Evolutionary conservation across 2,888 invertebrate genomes (phyloP), one percentile per base, ranked within the genome.

Genomic region (Trichogramma evanescens): DNA sequence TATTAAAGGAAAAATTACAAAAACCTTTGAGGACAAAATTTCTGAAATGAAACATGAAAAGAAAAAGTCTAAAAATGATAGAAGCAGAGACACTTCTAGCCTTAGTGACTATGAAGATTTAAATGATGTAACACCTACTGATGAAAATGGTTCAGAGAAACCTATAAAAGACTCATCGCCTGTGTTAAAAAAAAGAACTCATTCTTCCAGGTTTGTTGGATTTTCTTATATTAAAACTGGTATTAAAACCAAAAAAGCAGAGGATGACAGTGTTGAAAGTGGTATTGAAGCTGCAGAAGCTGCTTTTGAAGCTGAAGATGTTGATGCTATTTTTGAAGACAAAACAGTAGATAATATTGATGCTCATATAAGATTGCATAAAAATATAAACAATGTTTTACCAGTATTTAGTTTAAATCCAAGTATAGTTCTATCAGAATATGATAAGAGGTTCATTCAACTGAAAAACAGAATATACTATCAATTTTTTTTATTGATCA

Each of bases 11-110:
- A 88, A 89, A 78, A 86, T 89, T 64, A 85, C 88, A 46, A 89
- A 89, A 73, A 89, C 88, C 45, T 88, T 89, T 53, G 89, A 89
- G 72, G 89, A 89, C 63, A 89, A 88, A 79, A 81, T 89, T 60
- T 86, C 85, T 7, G 84, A 85, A 70, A 85, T 86, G 59, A 87
- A 88, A 67, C 80, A 77, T 64, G 86, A 86, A 67, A 83, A 82
- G 77, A 78, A 73, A 65, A 70, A 69, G 50, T 71, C 69, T 54
- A 68, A 68, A 50, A 82, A 80, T 70, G 74, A 76, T 62, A 75
- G 81, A 58, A 83, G 80, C 66, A 82, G 83, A 70, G 84, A 86
- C 40, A 86, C 83, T 72, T 87, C 87, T 0, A 86, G 83, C 66
- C 68, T 83, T 44, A 88, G 88, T 53, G 89, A 89, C 73, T 86